A percentile compares a stretch with the other conserved stretches of the same genome.
These are phyloP conservation scores for Clanis bilineata DNA, from an alignment of 2,888 invertebrate species.

Conservation along the genomic window DNA sequence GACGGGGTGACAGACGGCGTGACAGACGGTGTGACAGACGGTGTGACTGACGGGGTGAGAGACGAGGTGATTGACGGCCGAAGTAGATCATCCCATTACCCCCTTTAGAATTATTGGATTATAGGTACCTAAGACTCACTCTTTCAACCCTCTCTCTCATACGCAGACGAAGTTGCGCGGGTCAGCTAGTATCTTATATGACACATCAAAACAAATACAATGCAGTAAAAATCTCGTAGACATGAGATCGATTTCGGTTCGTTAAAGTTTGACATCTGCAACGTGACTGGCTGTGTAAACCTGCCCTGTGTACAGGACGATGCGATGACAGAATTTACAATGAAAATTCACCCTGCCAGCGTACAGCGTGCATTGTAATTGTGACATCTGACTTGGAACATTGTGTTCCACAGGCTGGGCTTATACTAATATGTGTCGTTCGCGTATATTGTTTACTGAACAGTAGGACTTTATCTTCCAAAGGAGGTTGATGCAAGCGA, in stretches of 20 bases:
- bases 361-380: constrained; percentile 70
- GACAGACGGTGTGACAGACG: no score
- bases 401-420: constrained; percentile 33
- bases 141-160: no score
- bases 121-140: no score
- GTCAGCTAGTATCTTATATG: no score
- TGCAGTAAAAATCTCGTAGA: constrained; percentile 29
- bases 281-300: constrained; percentile 70
- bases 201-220: background rate
- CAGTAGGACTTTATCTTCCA: background rate
- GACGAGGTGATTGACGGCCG: no score
- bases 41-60: no score
- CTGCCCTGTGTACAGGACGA: constrained; percentile 62
- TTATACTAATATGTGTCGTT: background rate
- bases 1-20: no score
- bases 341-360: constrained; percentile 74
- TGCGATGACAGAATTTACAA: constrained; percentile 76
- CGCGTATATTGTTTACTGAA: background rate
- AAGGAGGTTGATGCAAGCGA: no score
- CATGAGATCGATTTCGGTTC: constrained; percentile 73
- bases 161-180: no score
- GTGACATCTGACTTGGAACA: constrained; percentile 59
- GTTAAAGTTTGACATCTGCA: constrained; percentile 80
- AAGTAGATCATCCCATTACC: no score
- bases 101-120: no score